Percentiles rank a stretch among this genome's conserved stretches.
These are phyloP conservation scores for Cichlasoma orientale DNA, from an alignment of 2,797 vertebrate genomes.

Conservation along the genomic window DNA sequence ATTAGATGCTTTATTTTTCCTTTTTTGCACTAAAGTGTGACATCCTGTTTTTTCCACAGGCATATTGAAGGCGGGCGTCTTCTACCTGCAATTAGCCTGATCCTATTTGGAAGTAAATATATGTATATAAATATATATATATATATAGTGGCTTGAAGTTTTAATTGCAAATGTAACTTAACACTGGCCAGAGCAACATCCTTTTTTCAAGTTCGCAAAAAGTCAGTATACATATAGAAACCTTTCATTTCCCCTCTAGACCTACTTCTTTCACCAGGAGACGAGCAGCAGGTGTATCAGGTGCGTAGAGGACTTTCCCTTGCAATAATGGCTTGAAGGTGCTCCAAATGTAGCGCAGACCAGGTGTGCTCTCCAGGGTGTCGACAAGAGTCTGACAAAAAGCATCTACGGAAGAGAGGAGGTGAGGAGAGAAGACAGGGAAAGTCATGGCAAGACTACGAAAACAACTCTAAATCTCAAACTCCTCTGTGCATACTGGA, in stretches of 20 bases:
- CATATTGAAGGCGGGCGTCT: not conserved
- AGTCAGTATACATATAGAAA: not conserved
- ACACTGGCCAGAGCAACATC: not conserved
- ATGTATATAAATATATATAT: not conserved
- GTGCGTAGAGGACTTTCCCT: constrained; percentile 93
- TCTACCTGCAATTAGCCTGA: not conserved
- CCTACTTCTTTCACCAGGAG: constrained; percentile 88
- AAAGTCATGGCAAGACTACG: constrained; percentile 29
- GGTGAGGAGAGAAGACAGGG: constrained; percentile 23
- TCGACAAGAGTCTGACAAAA: constrained; percentile 91
- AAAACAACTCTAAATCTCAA: not conserved
- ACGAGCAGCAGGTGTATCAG: constrained; percentile 87
- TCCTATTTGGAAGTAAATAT: not conserved
- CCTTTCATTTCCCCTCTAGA: not conserved
- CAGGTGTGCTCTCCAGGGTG: constrained; percentile 87
- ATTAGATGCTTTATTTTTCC: constrained; percentile 19
- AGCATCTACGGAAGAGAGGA: constrained; percentile 76
- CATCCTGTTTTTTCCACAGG: constrained; percentile 1
- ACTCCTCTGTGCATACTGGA: not conserved
- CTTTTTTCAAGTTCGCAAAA: not conserved
- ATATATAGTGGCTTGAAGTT: not conserved
- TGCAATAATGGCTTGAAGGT: constrained; percentile 88
- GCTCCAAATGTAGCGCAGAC: constrained; percentile 89
- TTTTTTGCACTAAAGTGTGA: constrained; percentile 13
- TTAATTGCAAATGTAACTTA: not conserved